Evolutionary conservation across 1,140 invertebrate genomes (phyloP), one percentile per base, ranked within the genome.

Genomic region (Aethina tumida): DNA sequence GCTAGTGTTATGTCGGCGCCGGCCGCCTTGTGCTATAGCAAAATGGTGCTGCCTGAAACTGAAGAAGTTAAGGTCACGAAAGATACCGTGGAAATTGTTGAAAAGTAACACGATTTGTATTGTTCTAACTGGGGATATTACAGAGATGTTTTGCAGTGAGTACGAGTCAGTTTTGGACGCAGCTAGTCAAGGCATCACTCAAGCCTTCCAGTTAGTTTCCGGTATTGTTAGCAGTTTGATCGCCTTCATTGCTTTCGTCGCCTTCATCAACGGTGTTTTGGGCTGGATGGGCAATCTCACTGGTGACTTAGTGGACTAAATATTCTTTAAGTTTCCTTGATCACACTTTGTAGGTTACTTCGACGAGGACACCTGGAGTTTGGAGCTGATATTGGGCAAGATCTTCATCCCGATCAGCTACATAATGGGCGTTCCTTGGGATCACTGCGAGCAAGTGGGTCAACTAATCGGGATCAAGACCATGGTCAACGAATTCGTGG

Each of bases 1-100:
- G 90, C 94, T 0, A 90, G 86, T 27, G 77, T 97, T 0, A 97
- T 98, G 93, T 87, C 90, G 0, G 93, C 93, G 1, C 91, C 94
- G 0, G 88, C 88, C 15, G 81, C 92, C 0, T 64, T 98, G 3
- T 86, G 83, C 49, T 84, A 78, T 40, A 76, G 89, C 1, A 98
- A 98, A 63, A 64, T 98, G 4, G 73, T 94, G 47, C 86, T 87
- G 66, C 94, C 94, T 0, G 94, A 97, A 68, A 85, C 78, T 0
- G 77, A 86, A 53, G 66, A 77, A 35, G 79, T 81, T 2, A 64
- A 74, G 42, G 84, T 88, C 1, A 75, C 70, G 1, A 69, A 74
- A 1, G 69, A 84, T 12, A 48, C 49, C 27, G 36, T 55, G 8
- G 28, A 53, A 17, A 22, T 36, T 35, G 34, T 46, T 4, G 38